Conservation (phyloP, 1,140 invertebrate genomes). For the Dermatophagoides farinae region DNA sequence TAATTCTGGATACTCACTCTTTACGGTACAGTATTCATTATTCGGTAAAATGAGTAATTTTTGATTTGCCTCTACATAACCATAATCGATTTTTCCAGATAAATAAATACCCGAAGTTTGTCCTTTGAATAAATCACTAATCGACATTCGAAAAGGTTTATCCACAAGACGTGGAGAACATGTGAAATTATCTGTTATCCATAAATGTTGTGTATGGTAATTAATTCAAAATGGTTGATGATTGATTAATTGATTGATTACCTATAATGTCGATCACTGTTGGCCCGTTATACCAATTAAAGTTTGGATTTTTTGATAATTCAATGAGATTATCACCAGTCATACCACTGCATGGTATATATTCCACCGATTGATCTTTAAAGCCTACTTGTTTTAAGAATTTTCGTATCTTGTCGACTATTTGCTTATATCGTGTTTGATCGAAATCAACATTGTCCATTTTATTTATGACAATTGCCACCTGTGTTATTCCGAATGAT, state of each 20-base stretch:
- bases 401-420: conserved; percentile 54
- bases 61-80: conserved; percentile 59
- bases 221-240: background rate
- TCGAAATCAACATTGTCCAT: conserved; percentile 58
- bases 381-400: conserved; percentile 91
- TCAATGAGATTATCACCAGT: conserved; percentile 73
- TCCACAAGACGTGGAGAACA: conserved; percentile 52
- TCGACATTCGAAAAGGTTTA: conserved; percentile 70
- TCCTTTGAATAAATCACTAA: conserved; percentile 88
- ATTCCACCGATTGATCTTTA: conserved; percentile 44
- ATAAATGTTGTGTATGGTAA: no score
- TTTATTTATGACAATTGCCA: conserved; percentile 68
- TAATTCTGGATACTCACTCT: conserved; percentile 35
- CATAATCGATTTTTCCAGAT: conserved; percentile 72
- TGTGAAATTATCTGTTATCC: conserved; percentile 47
- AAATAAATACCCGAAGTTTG: conserved; percentile 61
- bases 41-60: conserved; percentile 68
- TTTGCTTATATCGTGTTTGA: conserved; percentile 60
- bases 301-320: conserved; percentile 38
- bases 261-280: conserved; percentile 59
- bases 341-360: conserved; percentile 85
- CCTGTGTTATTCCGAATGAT: conserved; percentile 62
- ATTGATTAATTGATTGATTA: conserved; percentile 26
- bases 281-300: conserved; percentile 60
- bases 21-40: conserved; percentile 51